Base-by-base conservation (phyloP, 2,113 vertebrate species). In the Buteo buteo region DNA sequence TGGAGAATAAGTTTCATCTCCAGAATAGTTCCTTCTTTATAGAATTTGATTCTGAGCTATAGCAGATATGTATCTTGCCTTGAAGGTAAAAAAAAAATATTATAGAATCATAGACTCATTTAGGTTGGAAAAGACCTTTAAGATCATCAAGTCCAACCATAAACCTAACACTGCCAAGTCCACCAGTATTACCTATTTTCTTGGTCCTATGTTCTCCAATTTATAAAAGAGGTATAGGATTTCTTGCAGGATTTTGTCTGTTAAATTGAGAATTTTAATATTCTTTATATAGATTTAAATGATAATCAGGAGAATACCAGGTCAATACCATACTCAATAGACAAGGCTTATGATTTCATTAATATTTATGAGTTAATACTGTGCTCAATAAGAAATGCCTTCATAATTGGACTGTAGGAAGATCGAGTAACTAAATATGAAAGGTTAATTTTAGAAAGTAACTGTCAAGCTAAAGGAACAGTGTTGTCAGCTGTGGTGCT, bases 401-500 rank as follows among this genome's bases (percentile, higher is more conserved):
- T 86, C 40, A 84, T 92, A 95, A 94, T 92, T 96, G 82, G 38
- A 34, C 94, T 81, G 88, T 91, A 88, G 90, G 88, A 93, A 93
- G 82, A 92, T 94, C 82, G 92, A 84, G 86, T 91, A 96, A 92
- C 90, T 95, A 88, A 84, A 82, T 90, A 64, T 45, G 82, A 94
- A 89, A 94, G 16, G 69, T 78, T 96, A 96, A 94, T 97, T 95
- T 93, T 96, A 90, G 95, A 88, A 94, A 92, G 67, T 88, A 86
- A 77, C 94, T 95, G 93, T 94, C 90, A 90, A 81, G 72, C 47
- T 92, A 93, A 74, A 83, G 85, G 71, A 96, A 67, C 82, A 92
- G 74, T 88, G 69, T 59, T 94, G 82, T 93, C 90, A 93, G 85
- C 88, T 94, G 86, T 58, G 83, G 67, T 81, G 50, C 92, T 96